Conservation (phyloP, 1,140 invertebrate genomes). For the Drosophila arizonae region DNA sequence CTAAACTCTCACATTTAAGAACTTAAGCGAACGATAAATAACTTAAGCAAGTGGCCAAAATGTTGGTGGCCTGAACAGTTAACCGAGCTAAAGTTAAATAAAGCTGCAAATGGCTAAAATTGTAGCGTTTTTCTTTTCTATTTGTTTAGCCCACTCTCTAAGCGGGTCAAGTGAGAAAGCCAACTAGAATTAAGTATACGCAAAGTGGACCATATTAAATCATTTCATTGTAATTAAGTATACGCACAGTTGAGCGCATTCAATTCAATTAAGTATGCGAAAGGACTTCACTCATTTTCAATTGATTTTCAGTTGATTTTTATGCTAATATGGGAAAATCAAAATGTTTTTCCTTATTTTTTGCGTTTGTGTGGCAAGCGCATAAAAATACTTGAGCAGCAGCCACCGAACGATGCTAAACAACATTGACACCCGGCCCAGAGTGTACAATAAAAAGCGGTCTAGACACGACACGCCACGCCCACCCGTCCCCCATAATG, state of each 20-base stretch:
- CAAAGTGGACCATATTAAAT: too few relatives aligned
- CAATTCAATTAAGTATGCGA: slow-evolving; percentile 43
- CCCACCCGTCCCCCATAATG: background rate
- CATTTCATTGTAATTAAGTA: background rate
- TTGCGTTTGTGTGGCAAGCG: background rate
- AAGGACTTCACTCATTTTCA: background rate
- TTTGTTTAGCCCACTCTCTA: too few relatives aligned
- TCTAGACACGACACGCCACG: slow-evolving; percentile 53
- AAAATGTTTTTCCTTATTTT: too few relatives aligned
- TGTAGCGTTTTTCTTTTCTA: too few relatives aligned
- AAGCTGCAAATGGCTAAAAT: too few relatives aligned
- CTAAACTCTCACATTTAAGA: background rate
- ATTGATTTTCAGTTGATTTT: slow-evolving; percentile 55
- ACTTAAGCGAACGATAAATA: slow-evolving; percentile 12
- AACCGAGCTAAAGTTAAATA: too few relatives aligned
- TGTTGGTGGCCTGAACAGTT: too few relatives aligned
- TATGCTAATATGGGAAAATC: slow-evolving; percentile 52
- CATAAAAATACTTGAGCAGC: slow-evolving; percentile 51
- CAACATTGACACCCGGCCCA: slow-evolving; percentile 72
- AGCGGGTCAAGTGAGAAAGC: too few relatives aligned
- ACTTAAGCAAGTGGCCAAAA: background rate
- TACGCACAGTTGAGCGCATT: background rate
- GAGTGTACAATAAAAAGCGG: slow-evolving; percentile 66
- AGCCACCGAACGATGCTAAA: slow-evolving; percentile 63
- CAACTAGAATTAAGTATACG: too few relatives aligned